Conservation (phyloP, 2,797 vertebrate species). For the Bryconaethiops microstoma region DNA sequence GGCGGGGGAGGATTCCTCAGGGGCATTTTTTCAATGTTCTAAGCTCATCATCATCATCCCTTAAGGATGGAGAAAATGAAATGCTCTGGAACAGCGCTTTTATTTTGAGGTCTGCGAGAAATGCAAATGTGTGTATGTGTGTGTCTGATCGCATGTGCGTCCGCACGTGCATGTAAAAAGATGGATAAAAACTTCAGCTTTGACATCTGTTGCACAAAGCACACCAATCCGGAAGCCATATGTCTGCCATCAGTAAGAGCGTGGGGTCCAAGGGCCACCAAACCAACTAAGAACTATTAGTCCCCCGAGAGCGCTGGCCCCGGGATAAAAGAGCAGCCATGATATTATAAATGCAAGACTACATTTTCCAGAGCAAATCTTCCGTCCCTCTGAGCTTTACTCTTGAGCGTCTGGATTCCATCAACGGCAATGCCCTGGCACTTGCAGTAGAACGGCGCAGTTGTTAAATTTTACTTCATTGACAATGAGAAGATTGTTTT, state of each 20-base stretch:
- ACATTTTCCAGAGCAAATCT: constrained; percentile 74
- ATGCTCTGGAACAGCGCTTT: background rate
- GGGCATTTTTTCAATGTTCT: background rate
- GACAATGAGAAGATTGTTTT: constrained; percentile 62
- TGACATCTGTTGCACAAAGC: constrained; percentile 41
- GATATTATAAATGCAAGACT: constrained; percentile 67
- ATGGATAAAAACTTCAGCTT: constrained; percentile 39
- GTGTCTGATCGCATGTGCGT: constrained; percentile 20
- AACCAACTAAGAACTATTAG: constrained; percentile 63
- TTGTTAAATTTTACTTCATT: constrained; percentile 53
- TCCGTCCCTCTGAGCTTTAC: constrained; percentile 58
- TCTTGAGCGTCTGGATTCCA: constrained; percentile 67
- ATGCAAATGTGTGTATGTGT: background rate
- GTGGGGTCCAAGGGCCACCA: constrained; percentile 63
- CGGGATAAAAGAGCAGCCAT: constrained; percentile 70
- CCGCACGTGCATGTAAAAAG: constrained; percentile 23
- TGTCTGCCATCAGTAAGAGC: constrained; percentile 68
- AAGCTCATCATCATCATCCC: background rate
- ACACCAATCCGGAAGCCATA: constrained; percentile 65
- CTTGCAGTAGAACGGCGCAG: constrained; percentile 50
- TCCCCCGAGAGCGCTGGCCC: constrained; percentile 64
- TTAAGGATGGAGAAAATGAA: background rate
- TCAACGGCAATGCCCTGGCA: constrained; percentile 55
- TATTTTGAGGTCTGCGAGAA: background rate
- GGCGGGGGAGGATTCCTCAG: background rate